phyloP scores from a whole-genome alignment of 2,888 invertebrate species.

The Acronicta psi region DNA sequence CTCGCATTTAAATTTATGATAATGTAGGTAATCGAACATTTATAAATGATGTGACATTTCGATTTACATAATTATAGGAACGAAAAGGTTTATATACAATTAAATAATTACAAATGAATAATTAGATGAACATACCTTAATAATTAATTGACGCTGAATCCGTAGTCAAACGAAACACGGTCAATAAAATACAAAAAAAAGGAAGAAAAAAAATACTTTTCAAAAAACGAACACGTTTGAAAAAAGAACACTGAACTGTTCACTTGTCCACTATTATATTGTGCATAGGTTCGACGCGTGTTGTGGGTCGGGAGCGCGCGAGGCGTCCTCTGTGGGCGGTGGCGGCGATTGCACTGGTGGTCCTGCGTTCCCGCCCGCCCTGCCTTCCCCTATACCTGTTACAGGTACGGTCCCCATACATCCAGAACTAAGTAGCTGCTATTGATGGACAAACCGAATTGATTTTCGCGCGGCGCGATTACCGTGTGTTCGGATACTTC shows the following conservation, averaged over 20 bases:
- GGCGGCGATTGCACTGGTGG: slow-evolving; percentile 81
- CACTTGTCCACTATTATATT: slow-evolving; percentile 66
- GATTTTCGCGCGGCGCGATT: slow-evolving; percentile 73
- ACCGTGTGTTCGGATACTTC: slow-evolving; percentile 42
- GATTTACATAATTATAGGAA: not conserved
- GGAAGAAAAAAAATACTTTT: slow-evolving; percentile 12
- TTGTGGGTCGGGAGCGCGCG: slow-evolving; percentile 60
- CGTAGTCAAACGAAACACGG: slow-evolving; percentile 27
- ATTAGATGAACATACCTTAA: slow-evolving; percentile 50
- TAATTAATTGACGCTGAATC: slow-evolving; percentile 25
- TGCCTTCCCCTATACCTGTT: slow-evolving; percentile 78
- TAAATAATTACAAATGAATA: slow-evolving; percentile 7
- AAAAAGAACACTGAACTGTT: slow-evolving; percentile 57
- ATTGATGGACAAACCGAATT: slow-evolving; percentile 85
- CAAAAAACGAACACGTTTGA: slow-evolving; percentile 35
- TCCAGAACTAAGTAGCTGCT: slow-evolving; percentile 83
- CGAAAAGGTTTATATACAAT: not conserved
- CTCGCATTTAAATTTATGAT: slow-evolving; percentile 12
- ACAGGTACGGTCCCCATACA: slow-evolving; percentile 79
- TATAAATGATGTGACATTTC: not conserved
- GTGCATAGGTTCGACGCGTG: slow-evolving; percentile 60
- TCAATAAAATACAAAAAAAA: slow-evolving; percentile 20
- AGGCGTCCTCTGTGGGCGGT: slow-evolving; percentile 71
- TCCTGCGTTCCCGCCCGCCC: slow-evolving; percentile 73
- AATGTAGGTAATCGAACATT: slow-evolving; percentile 8